Evolutionary conservation across 2,113 vertebrate species (phyloP), one percentile per base, ranked within the genome.

Genomic region (Hypocryptadius cinnamomeus): DNA sequence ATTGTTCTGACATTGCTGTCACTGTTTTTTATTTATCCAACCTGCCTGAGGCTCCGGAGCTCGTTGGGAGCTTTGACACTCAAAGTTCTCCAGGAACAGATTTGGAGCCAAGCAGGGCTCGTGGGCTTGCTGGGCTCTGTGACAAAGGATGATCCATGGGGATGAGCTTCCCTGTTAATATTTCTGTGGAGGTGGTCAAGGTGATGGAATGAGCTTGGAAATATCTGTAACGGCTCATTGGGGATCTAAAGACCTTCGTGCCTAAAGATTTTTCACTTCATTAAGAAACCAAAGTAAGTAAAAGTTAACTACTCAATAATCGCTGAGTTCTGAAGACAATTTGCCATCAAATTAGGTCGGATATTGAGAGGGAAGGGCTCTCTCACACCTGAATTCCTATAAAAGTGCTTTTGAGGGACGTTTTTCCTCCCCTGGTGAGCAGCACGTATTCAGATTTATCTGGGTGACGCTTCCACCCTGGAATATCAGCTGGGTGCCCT

Each of bases 391-490:
- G 50, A 50, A 40, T 50, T 87, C 27, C 25, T 45, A 2, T 28
- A 39, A 63, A 85, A 45, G 37, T 27, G 3, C 37, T 16, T 47
- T 35, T 12, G 30, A 44, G 66, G 37, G 57, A 59, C 0, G 0
- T 48, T 80, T 91, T 44, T 78, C 40, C 27, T 83, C 39, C 54
- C 23, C 2, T 0, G 1, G 37, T n/a, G 76, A 85, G 17, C 35
- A 40, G 53, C 35, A 10, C 7, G 0, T 2, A 31, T 35, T 92
- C 47, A 31, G 27, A 8, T 85, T n/a, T 30, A 37, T 23, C 17
- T 0, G 0, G 9, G 28, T 23, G 53, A 45, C 0, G 0, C 30
- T 47, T 24, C 64, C 40, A 76, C 8, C 63, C 33, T 0, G 0
- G 18, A 19, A 11, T 2, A 44, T n/a, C 45, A 33, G 28, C 40